Conservation (phyloP, 2,797 vertebrate species). For the Clamator glandarius region DNA sequence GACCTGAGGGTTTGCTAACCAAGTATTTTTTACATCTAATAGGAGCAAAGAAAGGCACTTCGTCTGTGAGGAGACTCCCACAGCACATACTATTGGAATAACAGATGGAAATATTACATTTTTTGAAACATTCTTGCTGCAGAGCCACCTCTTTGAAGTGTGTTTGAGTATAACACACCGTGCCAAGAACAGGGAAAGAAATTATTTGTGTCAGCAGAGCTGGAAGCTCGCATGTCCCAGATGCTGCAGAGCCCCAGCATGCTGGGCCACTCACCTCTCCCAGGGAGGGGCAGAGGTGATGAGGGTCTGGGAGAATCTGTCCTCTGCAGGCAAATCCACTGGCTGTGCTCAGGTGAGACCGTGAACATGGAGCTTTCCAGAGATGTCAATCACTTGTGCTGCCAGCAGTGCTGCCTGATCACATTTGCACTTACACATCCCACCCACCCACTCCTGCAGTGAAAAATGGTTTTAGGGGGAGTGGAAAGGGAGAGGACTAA, state of each 20-base stretch:
- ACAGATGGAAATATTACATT: constrained; percentile 80
- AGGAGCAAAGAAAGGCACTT: constrained; percentile 68
- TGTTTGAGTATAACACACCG: constrained; percentile 56
- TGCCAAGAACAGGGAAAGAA: constrained; percentile 69
- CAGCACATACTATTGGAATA: constrained; percentile 73
- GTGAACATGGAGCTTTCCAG: not conserved
- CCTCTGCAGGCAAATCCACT: not conserved
- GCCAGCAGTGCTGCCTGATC: not conserved
- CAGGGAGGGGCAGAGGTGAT: not conserved
- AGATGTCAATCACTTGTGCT: not conserved
- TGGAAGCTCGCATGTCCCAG: constrained; percentile 31
- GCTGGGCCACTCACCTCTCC: not conserved
- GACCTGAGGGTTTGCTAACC: constrained; percentile 41
- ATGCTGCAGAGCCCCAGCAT: constrained; percentile 12
- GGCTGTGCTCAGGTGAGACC: not conserved
- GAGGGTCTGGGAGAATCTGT: not conserved
- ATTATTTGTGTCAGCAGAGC: constrained; percentile 63
- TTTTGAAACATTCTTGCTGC: constrained; percentile 77
- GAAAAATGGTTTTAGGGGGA: not conserved
- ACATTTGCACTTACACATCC: not conserved
- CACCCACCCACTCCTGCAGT: too few species aligned
- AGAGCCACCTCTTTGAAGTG: constrained; percentile 74
- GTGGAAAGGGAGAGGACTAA: not conserved
- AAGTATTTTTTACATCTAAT: constrained; percentile 58
- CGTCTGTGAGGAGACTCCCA: constrained; percentile 65